A percentile compares a stretch with the other conserved stretches of the same genome.
Conservation (phyloP, 2,888 invertebrate species). For the Watsonalla binaria region DNA sequence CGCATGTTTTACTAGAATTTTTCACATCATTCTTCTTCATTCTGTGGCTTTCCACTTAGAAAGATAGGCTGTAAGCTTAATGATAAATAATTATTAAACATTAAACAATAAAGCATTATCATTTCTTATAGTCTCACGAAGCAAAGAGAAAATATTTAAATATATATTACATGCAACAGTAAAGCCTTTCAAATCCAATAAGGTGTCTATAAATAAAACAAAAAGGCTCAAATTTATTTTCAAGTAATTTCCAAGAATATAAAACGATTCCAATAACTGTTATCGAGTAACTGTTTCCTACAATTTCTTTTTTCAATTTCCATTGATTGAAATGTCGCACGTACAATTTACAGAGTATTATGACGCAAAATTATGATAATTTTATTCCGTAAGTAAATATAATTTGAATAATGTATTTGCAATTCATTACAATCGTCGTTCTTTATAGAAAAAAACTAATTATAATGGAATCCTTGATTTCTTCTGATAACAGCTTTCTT, state of each 20-base stretch:
- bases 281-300: neutral
- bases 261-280: neutral
- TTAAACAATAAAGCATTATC: too few species aligned
- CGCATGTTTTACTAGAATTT: too few species aligned
- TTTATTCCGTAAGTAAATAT: conserved; percentile 38
- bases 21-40: too few species aligned
- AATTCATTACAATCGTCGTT: too few species aligned
- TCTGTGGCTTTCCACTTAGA: too few species aligned
- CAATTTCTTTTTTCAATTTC: neutral
- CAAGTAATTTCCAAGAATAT: neutral
- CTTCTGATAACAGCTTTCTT: conserved; percentile 12
- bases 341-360: conserved; percentile 19
- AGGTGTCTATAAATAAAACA: conserved; percentile 6
- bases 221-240: neutral
- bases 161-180: neutral
- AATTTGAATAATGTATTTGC: conserved; percentile 4
- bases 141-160: too few species aligned
- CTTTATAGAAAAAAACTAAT: too few species aligned
- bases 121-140: too few species aligned
- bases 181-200: neutral
- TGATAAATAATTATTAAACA: too few species aligned
- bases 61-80: too few species aligned
- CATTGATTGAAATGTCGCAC: neutral
- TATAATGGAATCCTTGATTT: neutral
- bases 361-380: conserved; percentile 46